Base-by-base conservation (phyloP, 2,797 vertebrate species). In the Threskiornis aethiopicus region DNA sequence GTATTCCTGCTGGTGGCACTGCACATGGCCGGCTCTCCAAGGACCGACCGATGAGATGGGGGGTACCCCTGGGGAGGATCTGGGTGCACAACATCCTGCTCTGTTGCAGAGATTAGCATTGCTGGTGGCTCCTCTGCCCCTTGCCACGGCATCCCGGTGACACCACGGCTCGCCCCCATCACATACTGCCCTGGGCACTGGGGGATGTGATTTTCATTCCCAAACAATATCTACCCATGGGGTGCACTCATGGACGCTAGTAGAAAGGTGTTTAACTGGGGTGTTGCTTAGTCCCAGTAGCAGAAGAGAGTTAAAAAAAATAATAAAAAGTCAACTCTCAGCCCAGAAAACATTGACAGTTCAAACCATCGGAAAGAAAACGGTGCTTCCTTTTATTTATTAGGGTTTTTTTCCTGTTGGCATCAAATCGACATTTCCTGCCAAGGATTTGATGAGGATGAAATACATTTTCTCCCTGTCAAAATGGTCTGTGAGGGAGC, bases 391-490 rank as follows among this genome's bases (percentile, higher is more conserved):
- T 90, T 70, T 89, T 79, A 93, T 90, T 96, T 95, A 92, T 95
- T 94, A 75, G 64, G 16, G 4, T 5, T 26, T 67, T 62, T 90
- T 84, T 75, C 70, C 71, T 82, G 47, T 59, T 94, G 92, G 70
- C 92, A 77, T 77, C 55, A 26, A 82, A 77, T 70, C 6, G 7
- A 35, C 59, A 19, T 59, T 89, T 77, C 76, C 86, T 96, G 93
- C 86, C 95, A 73, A 83, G 84, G 84, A 82, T 94, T 87, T 95
- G 75, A 96, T 92, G 92, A 92, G 88, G 62, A 55, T 73, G 70
- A 95, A 95, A 95, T 82, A 35, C 31, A 9, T 87, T 93, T 96
- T 80, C 54, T 61, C 35, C 73, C 54, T 79, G 55, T 92, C 54
- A 87, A 5, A 88, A 47, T 7, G 25, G 51, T 28, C 77, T 84